phyloP scores from a whole-genome alignment of 2,113 vertebrate species.

The Myiagra hebetior region DNA sequence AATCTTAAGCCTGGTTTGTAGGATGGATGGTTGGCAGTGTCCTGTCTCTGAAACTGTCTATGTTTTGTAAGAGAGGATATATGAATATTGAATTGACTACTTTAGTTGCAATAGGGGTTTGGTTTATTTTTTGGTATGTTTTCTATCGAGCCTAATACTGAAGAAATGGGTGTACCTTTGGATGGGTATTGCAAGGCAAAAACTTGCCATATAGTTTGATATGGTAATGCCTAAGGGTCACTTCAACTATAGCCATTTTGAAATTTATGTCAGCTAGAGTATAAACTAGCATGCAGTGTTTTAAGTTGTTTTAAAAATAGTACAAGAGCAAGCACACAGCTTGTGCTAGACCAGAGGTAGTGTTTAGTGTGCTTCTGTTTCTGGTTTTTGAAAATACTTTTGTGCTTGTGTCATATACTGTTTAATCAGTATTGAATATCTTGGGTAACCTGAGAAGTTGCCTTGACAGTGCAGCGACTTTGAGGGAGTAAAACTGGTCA shows the following conservation, averaged over 20 bases:
- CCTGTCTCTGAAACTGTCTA: background rate
- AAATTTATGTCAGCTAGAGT: background rate
- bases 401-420: background rate
- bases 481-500: background rate
- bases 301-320: background rate
- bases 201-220: background rate
- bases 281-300: background rate
- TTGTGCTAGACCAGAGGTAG: background rate
- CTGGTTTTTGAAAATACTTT: background rate
- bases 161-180: background rate
- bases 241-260: background rate
- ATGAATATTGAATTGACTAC: background rate
- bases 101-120: background rate
- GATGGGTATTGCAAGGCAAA: background rate
- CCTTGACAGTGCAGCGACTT: background rate
- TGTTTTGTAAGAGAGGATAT: background rate
- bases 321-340: background rate
- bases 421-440: background rate
- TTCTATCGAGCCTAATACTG: background rate
- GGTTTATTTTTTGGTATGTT: background rate
- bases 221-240: background rate
- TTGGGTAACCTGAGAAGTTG: background rate
- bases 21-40: background rate
- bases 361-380: background rate
- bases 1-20: background rate